Base-by-base conservation (phyloP, 2,888 invertebrate species). In the Noctua fimbriata region DNA sequence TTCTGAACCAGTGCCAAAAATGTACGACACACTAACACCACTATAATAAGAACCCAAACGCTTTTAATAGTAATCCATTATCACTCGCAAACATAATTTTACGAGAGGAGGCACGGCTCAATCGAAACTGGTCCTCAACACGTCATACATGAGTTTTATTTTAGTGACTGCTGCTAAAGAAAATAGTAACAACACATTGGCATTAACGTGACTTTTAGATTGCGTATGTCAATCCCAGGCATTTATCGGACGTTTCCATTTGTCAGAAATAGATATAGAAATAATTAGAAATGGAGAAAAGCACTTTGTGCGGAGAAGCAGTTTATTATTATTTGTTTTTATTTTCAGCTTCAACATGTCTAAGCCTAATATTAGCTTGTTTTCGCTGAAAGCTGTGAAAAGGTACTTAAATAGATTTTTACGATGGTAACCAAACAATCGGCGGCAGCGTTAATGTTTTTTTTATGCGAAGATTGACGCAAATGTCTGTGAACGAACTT, bases 1-100 rank as follows among this genome's bases (percentile, higher is more conserved):
- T 86, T 71, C 69, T 83, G 85, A 77, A 83, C 21, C 84, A n/a
- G 79, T 85, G 85, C 87, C 85, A 85, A 79, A 87, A 87, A 79
- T 70, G 78, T 86, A 70, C 66, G 44, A 69, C 63, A 73, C n/a
- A 10, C 55, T 36, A 58, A 73, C 47, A 75, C 84, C 86, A 73
- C 16, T 67, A 24, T 82, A 75, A 14, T 6, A 63, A 63, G 86
- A 84, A 32, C 78, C 36, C 52, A 44, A 28, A 44, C 28, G 41
- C 67, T 82, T 66, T 63, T 16, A 63, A 28, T 36, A 66, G 14
- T 2, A 1, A 5, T 16, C 3, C 69, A 49, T 74, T 36, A 58
- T n/a, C 44, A 41, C 60, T 47, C 1, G 24, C 41, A 2, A 49
- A 70, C n/a, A 58, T 60, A n/a, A 0, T 67, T 72, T 74, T 41